These are phyloP conservation scores for Ruditapes philippinarum DNA, from an alignment of 1,140 invertebrate genomes.

Conservation along the genomic window DNA sequence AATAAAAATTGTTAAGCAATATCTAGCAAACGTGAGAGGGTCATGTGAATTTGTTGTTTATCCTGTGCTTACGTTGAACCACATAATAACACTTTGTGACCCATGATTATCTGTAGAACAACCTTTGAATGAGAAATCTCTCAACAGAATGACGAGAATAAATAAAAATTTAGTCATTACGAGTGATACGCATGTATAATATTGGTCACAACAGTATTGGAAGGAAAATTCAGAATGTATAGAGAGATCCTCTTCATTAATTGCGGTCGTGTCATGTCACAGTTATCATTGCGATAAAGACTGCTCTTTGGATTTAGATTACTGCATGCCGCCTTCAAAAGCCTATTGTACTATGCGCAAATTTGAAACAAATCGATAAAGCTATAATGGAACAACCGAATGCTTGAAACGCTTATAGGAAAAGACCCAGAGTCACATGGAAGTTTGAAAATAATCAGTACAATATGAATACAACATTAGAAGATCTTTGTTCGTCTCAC, in stretches of 20 bases:
- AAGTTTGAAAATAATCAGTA: not conserved
- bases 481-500: not conserved
- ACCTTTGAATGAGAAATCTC: not conserved
- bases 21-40: not conserved
- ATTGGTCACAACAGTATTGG: not conserved
- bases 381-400: not conserved
- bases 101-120: not conserved
- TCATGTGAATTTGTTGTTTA: not conserved
- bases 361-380: not conserved
- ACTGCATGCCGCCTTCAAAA: not conserved
- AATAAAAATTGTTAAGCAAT: not conserved
- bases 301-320: not conserved
- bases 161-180: not conserved
- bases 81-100: not conserved
- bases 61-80: not conserved
- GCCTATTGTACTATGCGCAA: not conserved
- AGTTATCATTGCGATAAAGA: not conserved
- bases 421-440: not conserved
- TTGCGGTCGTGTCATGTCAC: not conserved
- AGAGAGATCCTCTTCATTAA: not conserved
- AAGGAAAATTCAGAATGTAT: not conserved
- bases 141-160: not conserved
- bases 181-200: not conserved
- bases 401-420: not conserved
- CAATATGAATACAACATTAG: not conserved